Evolutionary conservation across 1,140 invertebrate genomes (phyloP).

Genomic region (Yoshiicerus persimilis): DNA sequence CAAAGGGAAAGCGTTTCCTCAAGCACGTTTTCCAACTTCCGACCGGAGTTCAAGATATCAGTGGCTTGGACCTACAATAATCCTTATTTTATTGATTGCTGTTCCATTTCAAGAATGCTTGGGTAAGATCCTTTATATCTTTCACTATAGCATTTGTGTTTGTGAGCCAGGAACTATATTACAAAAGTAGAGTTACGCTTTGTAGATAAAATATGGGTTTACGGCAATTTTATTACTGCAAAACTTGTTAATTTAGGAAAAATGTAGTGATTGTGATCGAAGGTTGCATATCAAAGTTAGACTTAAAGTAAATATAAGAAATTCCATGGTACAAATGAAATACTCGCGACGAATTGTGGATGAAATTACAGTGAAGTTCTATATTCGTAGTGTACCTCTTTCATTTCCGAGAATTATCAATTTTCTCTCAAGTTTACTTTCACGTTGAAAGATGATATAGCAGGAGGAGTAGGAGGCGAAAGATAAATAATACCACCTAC

Average conservation of each 20-base stretch:
- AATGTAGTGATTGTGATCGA: background rate
- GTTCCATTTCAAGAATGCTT: background rate
- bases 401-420: background rate
- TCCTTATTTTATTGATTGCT: background rate
- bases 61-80: background rate
- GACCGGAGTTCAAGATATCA: background rate
- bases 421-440: background rate
- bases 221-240: background rate
- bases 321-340: background rate
- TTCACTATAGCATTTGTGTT: background rate
- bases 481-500: background rate
- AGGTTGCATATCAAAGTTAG: background rate
- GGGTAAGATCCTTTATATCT: background rate
- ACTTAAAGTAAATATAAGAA: background rate
- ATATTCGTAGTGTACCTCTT: background rate
- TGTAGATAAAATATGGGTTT: background rate
- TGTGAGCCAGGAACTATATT: background rate
- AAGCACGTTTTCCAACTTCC: background rate
- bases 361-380: background rate
- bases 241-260: background rate
- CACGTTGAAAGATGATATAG: background rate
- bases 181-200: background rate
- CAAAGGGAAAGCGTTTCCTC: background rate
- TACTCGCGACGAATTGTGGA: background rate
- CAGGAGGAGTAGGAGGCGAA: background rate